Evolutionary conservation across 2,888 invertebrate genomes (phyloP).

Genomic region (Cinara cedri): DNA sequence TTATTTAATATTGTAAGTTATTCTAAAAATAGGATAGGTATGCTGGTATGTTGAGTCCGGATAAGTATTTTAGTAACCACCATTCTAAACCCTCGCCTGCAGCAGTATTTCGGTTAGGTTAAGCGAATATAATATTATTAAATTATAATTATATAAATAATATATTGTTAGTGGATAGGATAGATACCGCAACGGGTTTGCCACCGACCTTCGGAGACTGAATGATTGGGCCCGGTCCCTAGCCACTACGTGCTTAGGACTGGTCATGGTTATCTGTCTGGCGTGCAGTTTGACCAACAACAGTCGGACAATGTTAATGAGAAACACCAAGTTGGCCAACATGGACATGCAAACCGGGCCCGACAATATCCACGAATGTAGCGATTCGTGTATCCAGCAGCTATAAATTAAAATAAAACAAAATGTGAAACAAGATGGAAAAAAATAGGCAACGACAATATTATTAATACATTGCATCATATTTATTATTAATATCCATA

Average conservation of each 20-base stretch:
- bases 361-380: slow-evolving; percentile 74
- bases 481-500: no score
- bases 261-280: slow-evolving; percentile 45
- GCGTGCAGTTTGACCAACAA: slow-evolving; percentile 76
- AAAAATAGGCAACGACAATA: neutral
- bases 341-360: slow-evolving; percentile 81
- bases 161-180: no score
- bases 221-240: slow-evolving; percentile 49
- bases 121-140: no score
- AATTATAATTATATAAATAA: no score
- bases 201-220: slow-evolving; percentile 39
- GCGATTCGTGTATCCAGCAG: slow-evolving; percentile 79
- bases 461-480: no score
- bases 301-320: slow-evolving; percentile 88
- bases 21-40: no score
- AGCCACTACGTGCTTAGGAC: slow-evolving; percentile 33
- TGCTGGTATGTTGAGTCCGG: no score
- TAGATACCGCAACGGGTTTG: slow-evolving; percentile 61
- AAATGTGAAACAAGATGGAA: no score
- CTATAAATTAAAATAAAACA: slow-evolving; percentile 62
- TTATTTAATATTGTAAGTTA: no score
- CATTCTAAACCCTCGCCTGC: no score
- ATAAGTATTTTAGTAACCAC: no score
- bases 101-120: no score
- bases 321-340: slow-evolving; percentile 80